Base-by-base conservation (phyloP, 2,888 invertebrate genomes). In the Allolobophora icterica region DNA sequence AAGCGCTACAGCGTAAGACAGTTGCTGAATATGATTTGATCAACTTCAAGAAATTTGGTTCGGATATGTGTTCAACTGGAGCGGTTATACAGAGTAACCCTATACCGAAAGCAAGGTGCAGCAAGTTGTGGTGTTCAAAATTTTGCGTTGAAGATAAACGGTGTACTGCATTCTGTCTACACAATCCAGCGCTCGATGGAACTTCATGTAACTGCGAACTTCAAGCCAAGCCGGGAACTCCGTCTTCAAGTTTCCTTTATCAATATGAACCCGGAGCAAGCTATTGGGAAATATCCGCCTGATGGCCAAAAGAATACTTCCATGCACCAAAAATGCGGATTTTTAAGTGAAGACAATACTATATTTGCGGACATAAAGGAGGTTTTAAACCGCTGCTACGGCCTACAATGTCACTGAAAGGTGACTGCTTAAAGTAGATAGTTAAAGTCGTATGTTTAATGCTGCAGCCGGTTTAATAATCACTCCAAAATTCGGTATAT, bases 221-320 rank as follows among this genome's bases (percentile, higher is more conserved):
- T 35, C 84, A 84, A 35, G 84, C 84, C 84, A 84, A 84, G 34
- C 84, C 84, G 33, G 84, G 84, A 84, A 84, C 84, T 19, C 84
- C 84, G 15, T 84, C 84, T 34, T 84, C 84, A 34, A 35, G 34
- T 35, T 84, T 34, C 21, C 84, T 84, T 33, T 33, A 84, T 84
- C 84, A 35, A 33, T 84, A 33, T 84, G 84, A 84, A 84, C 84
- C 33, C 15, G 84, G 84, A 33, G 34, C 84, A 84, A 34, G 33
- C 34, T 84, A 84, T 33, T 84, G 84, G 84, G 84, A 84, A 35
- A 84, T 84, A 84, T 52, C 52, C 52, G 52, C 24, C 52, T 52
- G 24, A 52, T 52, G 52, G 42, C 13, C 42, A 42, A 17, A 42
- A 17, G 8, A 38, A 38, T 38, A 38, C 38, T 38, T 38, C 38